A percentile compares a stretch with the other conserved stretches of the same genome.
phyloP scores from a whole-genome alignment of 35 echinoderm and acorn worm species.

The Holothuria glaberrima region DNA sequence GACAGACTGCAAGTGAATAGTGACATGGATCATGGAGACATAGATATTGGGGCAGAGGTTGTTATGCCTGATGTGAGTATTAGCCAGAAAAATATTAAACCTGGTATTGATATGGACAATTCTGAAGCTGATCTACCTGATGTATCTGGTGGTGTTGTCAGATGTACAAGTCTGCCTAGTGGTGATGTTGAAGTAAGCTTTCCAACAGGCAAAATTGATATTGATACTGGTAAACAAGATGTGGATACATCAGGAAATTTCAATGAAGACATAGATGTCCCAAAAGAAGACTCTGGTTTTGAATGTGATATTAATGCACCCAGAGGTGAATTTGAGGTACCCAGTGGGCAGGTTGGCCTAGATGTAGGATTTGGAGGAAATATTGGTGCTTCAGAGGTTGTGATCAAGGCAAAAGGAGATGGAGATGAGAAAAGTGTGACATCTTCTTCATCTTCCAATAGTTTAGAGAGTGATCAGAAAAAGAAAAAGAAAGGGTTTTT shows the following conservation, averaged over 20 bases:
- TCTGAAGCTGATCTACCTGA: background rate
- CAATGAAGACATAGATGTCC: background rate
- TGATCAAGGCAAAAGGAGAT: background rate
- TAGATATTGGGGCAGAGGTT: background rate
- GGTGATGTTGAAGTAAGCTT: background rate
- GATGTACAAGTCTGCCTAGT: background rate
- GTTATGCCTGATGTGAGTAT: background rate
- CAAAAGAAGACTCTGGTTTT: background rate
- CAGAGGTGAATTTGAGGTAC: background rate
- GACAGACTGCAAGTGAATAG: background rate
- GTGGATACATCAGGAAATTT: background rate
- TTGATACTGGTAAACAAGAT: background rate
- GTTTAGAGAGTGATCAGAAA: constrained; percentile 21
- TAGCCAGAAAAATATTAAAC: background rate
- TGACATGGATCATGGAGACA: background rate
- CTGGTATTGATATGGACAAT: constrained; percentile 2
- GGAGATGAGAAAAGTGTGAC: constrained; percentile 6
- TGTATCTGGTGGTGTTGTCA: background rate
- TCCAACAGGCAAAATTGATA: background rate
- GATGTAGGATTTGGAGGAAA: background rate
- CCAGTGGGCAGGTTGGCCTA: background rate
- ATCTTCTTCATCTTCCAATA: constrained; percentile 15
- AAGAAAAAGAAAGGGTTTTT: constrained; percentile 43
- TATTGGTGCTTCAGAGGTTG: background rate
- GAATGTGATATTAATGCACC: background rate